Percentiles rank a stretch among this genome's conserved stretches.
Evolutionary conservation across 2,113 vertebrate species (phyloP).

Genomic region (Smithornis capensis): DNA sequence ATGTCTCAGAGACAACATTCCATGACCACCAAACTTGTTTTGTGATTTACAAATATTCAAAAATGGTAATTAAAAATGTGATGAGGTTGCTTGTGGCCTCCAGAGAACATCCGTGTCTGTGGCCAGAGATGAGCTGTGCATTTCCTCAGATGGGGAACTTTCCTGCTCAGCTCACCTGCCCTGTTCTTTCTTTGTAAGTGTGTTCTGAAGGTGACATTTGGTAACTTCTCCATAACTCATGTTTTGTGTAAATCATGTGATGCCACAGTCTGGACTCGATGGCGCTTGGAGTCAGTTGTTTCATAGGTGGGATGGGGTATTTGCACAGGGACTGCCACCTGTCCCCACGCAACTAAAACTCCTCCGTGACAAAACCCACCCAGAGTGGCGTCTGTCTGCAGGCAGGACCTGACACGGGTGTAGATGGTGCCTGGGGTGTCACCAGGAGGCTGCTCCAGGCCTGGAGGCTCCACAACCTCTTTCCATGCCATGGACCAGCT

Average conservation of each 20-base stretch:
- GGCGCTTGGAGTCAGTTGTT: too few species aligned
- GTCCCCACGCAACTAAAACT: neutral
- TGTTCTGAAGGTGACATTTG: neutral
- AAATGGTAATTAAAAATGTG: neutral
- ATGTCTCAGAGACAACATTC: neutral
- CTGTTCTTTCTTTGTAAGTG: neutral
- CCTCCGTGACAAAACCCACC: neutral
- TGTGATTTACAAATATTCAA: neutral
- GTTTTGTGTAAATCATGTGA: accelerated
- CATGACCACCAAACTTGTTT: neutral
- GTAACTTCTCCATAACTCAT: neutral
- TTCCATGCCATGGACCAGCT: accelerated
- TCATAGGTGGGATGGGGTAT: neutral
- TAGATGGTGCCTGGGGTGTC: accelerated
- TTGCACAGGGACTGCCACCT: neutral
- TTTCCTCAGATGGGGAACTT: neutral
- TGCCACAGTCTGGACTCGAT: accelerated
- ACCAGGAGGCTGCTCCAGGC: neutral
- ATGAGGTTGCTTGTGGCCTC: neutral
- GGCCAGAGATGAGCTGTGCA: neutral
- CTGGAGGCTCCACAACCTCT: neutral
- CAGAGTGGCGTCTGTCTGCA: neutral
- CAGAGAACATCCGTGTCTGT: neutral
- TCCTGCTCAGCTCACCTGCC: neutral
- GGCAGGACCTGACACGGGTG: neutral